Percentiles rank a stretch among this genome's conserved stretches.
phyloP scores from a whole-genome alignment of 2,113 vertebrate genomes.

The Electrona antarctica region DNA sequence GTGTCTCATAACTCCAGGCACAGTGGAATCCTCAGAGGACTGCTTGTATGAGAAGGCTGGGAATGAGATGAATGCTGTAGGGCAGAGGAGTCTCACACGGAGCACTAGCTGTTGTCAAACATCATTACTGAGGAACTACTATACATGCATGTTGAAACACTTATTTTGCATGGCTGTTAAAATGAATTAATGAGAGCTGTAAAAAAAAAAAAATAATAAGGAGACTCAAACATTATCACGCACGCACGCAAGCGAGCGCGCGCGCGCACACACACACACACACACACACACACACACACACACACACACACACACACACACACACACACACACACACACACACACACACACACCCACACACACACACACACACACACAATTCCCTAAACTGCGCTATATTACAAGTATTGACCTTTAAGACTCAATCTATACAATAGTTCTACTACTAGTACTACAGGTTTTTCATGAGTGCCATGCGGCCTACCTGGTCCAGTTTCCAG shows the following conservation, averaged over 20 bases:
- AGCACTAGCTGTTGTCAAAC: background rate
- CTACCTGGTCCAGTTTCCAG: conserved; percentile 98
- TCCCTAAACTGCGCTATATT: too few species aligned
- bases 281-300: conserved; percentile 3
- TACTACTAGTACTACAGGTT: too few species aligned
- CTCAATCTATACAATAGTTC: too few species aligned
- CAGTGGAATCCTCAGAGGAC: conserved; percentile 1
- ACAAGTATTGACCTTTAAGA: too few species aligned
- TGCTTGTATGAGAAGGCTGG: background rate
- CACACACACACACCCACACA: background rate
- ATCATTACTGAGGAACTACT: background rate
- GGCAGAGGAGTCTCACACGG: background rate
- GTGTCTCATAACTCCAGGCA: conserved; percentile 1
- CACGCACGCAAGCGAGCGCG: too few species aligned
- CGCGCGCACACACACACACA: conserved; percentile 6
- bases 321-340: background rate
- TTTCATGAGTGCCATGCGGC: background rate
- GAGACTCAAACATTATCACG: conserved; percentile 9
- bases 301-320: conserved; percentile 1
- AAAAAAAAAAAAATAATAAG: conserved; percentile 10
- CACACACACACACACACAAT: background rate
- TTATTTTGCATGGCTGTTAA: conserved; percentile 9
- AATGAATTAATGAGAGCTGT: background rate
- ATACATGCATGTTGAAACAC: conserved; percentile 23
- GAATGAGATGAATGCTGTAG: background rate